Evolutionary conservation across 2,113 vertebrate species (phyloP).

Genomic region (Rynchops niger): DNA sequence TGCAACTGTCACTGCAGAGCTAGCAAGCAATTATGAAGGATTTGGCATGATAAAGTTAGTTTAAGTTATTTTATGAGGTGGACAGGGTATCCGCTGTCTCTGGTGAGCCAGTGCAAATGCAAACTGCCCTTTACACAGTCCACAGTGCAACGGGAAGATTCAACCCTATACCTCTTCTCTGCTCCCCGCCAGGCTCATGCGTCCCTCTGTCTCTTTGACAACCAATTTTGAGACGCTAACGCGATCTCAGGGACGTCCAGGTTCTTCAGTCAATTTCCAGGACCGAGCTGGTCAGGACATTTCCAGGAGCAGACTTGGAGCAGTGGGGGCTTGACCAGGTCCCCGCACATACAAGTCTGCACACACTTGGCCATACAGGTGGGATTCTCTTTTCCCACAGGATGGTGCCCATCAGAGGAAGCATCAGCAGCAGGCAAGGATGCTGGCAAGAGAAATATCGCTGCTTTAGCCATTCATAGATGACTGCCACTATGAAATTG

Average conservation of each 20-base stretch:
- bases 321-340: not conserved
- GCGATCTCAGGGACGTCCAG: not conserved
- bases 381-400: accelerated
- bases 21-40: not conserved
- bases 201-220: not conserved
- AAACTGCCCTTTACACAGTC: not conserved
- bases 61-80: not conserved
- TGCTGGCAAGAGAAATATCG: not conserved
- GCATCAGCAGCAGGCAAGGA: not conserved
- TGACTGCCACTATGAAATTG: not conserved
- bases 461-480: not conserved
- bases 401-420: not conserved
- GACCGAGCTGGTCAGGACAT: not conserved
- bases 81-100: not conserved
- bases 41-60: not conserved
- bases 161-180: not conserved
- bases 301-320: not conserved
- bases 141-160: not conserved
- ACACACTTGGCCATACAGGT: no score
- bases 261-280: not conserved
- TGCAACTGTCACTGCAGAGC: not conserved
- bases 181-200: not conserved
- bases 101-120: not conserved
- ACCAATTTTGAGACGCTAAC: not conserved
- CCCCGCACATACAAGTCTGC: not conserved